Evolutionary conservation across 2,888 invertebrate genomes (phyloP), one percentile per base, ranked within the genome.

Genomic region (Calameuta pallipes): DNA sequence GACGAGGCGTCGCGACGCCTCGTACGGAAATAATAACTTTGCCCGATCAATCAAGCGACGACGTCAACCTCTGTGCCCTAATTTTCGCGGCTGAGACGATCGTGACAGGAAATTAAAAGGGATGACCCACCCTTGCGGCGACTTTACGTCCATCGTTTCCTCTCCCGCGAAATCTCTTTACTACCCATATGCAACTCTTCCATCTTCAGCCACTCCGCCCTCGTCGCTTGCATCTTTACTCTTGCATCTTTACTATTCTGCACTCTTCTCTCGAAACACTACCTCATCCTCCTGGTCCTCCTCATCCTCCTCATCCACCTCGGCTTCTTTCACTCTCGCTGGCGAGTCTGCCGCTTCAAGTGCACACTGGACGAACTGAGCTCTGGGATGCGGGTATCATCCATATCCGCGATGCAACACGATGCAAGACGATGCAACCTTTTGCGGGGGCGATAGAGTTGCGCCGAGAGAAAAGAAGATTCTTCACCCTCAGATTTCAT

Each of bases 371-470:
- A 56, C 23, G 1, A 56, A 23, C 41, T 9, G 41, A 23, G 23
- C 41, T 56, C 41, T 23, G 4, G 41, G 15, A 56, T 56, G 41
- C 41, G 23, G 41, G 41, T 56, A 56, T 56, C 41, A 56, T 56
- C 41, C 41, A 23, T 23, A 23, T 23, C 23, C 41, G 41, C 41
- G 23, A 56, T 56, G 41, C 41, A 41, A 41, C 41, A 15, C 41
- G 41, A 41, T 41, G 37, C 37, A 13, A 37, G 37, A 13, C 69
- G 69, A 56, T 34, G 23, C 68, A 76, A 73, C 75, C 73, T 76
- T 77, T 74, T 56, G 68, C 68, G 80, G 79, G 73, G 73, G 69
- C 73, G 75, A 77, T 34, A 69, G 41, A 77, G 73, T 56, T 56
- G 9, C 41, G 2, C 6, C 9, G 9, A 56, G 23, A 56, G 12